phyloP scores from a whole-genome alignment of 2,888 invertebrate genomes.

The Ramazzottius varieornatus region DNA sequence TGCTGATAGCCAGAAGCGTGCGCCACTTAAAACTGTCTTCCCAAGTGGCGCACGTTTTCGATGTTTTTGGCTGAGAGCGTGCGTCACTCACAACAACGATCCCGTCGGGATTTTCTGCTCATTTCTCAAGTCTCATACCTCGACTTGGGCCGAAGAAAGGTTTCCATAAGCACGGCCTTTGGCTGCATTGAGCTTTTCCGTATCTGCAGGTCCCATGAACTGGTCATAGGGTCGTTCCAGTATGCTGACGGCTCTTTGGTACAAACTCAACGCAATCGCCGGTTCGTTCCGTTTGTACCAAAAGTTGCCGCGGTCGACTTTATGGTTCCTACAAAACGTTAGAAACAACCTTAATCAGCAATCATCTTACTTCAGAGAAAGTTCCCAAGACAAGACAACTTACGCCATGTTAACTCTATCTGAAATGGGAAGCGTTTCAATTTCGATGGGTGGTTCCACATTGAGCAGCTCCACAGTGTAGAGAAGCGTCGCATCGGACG shows the following conservation, averaged over 20 bases:
- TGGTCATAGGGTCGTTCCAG: neutral
- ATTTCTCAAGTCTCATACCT: no score
- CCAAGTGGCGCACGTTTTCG: no score
- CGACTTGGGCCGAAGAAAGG: neutral
- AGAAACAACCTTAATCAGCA: no score
- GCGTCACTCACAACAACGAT: no score
- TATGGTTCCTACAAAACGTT: neutral
- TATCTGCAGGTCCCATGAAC: neutral
- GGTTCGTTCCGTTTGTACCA: neutral
- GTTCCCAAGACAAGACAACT: no score
- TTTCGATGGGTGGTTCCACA: slow-evolving; percentile 33
- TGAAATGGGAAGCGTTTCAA: slow-evolving; percentile 36
- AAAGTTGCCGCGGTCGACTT: slow-evolving; percentile 3
- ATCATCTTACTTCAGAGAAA: no score
- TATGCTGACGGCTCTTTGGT: neutral
- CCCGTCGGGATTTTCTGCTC: no score
- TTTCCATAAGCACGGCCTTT: neutral
- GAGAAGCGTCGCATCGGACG: slow-evolving; percentile 36
- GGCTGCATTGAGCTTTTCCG: neutral
- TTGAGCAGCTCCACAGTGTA: slow-evolving; percentile 45
- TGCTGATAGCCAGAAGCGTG: no score
- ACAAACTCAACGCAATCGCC: neutral
- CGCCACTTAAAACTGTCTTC: no score
- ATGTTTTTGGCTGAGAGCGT: no score
- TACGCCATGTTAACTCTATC: slow-evolving; percentile 51